Evolutionary conservation across 2,113 vertebrate species (phyloP).

Genomic region (Orthonyx spaldingii): DNA sequence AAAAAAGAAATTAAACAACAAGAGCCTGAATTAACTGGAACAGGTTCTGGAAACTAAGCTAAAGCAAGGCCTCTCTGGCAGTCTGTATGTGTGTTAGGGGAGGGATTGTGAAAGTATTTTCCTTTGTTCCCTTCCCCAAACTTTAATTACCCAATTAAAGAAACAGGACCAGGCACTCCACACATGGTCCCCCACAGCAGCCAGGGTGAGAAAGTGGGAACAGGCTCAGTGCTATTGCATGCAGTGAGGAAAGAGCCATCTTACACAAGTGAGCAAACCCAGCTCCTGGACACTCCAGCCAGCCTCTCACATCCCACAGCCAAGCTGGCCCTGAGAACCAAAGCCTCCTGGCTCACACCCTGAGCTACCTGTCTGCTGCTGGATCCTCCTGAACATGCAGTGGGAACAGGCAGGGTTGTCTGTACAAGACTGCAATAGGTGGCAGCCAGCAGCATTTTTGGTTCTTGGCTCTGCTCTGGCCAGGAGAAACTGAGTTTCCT

Average conservation of each 20-base stretch:
- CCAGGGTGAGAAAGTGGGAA: not conserved
- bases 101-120: not conserved
- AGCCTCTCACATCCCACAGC: not conserved
- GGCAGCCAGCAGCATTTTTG: accelerated
- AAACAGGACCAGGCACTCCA: not conserved
- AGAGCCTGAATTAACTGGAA: not conserved
- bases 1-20: not conserved
- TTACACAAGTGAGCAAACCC: not conserved
- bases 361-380: not conserved
- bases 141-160: not conserved
- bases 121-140: not conserved
- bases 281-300: not conserved
- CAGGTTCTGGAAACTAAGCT: not conserved
- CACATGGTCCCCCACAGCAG: accelerated
- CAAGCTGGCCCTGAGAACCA: not conserved
- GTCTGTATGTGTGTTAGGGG: not conserved
- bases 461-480: not conserved
- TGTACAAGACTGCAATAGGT: not conserved
- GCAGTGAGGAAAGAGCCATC: not conserved
- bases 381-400: not conserved
- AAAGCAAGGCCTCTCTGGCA: not conserved
- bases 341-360: not conserved
- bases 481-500: not conserved
- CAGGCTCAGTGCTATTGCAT: accelerated
- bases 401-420: not conserved